phyloP scores from a whole-genome alignment of 53 echinoderm and acorn worm species.

The Astropecten irregularis region DNA sequence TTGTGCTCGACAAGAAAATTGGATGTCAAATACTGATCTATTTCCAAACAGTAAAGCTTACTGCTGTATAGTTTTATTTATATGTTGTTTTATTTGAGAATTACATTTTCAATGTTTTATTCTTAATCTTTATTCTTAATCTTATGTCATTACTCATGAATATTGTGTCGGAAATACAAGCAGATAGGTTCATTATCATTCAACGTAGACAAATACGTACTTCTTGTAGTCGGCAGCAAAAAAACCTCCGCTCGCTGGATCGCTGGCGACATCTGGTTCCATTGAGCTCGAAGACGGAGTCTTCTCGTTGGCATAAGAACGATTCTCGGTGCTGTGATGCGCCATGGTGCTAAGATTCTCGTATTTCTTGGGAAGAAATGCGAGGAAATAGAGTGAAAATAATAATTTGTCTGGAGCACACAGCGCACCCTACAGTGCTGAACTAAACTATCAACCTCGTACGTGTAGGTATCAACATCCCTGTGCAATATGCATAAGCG shows the following conservation, averaged over 20 bases:
- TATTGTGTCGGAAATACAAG: constrained; percentile 17
- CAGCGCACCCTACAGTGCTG: no score
- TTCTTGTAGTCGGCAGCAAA: constrained; percentile 99
- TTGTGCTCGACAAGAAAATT: no score
- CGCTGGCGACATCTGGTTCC: constrained; percentile 91
- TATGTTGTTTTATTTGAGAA: no score
- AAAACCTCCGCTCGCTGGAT: constrained; percentile 97
- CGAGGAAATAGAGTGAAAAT: not conserved
- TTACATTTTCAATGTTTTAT: no score
- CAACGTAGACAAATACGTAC: constrained; percentile 41
- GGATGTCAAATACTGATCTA: no score
- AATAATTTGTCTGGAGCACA: no score
- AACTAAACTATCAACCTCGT: not conserved
- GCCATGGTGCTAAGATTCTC: constrained; percentile 82
- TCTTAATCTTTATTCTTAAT: no score
- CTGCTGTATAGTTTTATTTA: no score
- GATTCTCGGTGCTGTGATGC: constrained; percentile 61
- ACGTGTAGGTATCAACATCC: no score
- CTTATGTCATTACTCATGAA: not conserved
- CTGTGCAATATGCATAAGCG: no score
- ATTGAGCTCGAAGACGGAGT: constrained; percentile 84
- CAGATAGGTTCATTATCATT: not conserved
- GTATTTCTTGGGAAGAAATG: constrained; percentile 71
- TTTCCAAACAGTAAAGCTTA: no score
- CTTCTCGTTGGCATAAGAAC: constrained; percentile 97